Evolutionary conservation across 2,888 invertebrate genomes (phyloP).

Genomic region (Cheilosia soror): DNA sequence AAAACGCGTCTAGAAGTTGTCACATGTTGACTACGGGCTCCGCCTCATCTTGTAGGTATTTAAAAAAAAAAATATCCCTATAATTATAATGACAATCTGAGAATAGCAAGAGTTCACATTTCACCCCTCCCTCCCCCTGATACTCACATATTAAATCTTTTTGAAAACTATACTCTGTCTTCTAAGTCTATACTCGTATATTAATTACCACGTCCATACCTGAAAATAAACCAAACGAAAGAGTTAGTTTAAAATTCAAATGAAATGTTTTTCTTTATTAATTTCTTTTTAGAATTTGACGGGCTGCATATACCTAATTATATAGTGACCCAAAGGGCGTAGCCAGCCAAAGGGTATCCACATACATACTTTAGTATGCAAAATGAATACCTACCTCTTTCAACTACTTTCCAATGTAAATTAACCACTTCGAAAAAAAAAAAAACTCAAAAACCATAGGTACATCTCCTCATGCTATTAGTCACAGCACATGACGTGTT

Average conservation of each 20-base stretch:
- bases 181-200: background rate
- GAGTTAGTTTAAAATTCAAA: constrained; percentile 13
- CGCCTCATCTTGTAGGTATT: too few relatives aligned
- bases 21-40: too few relatives aligned
- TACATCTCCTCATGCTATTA: background rate
- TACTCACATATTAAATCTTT: constrained; percentile 2
- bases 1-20: too few relatives aligned
- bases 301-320: constrained; percentile 21
- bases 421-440: constrained; percentile 5
- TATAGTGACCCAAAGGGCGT: constrained; percentile 19
- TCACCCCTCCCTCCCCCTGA: background rate
- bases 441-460: background rate
- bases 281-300: background rate
- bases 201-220: constrained; percentile 15
- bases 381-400: background rate
- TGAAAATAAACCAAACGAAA: constrained; percentile 25
- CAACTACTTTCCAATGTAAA: constrained; percentile 30
- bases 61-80: too few relatives aligned
- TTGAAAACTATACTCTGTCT: background rate
- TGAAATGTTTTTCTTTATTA: constrained; percentile 9
- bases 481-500: constrained; percentile 47
- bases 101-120: too few relatives aligned
- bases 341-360: constrained; percentile 1
- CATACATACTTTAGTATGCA: background rate
- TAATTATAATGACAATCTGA: too few relatives aligned